These are phyloP conservation scores for Mallateleia sp. DNA, from an alignment of 2,888 invertebrate genomes.

Conservation along the genomic window DNA sequence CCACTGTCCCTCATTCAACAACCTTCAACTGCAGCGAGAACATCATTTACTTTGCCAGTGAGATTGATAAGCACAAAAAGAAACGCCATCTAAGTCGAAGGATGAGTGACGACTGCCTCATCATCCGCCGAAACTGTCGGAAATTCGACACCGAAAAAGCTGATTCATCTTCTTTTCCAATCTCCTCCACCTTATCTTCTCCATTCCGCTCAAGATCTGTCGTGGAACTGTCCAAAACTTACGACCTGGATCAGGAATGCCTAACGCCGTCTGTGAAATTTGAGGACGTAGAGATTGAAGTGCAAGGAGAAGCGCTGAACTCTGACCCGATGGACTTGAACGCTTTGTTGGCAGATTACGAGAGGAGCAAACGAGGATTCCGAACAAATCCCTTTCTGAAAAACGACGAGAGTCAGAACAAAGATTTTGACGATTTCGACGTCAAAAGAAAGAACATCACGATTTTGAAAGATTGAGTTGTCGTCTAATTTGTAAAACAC, in stretches of 20 bases:
- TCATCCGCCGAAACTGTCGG: slow-evolving; percentile 78
- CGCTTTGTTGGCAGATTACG: slow-evolving; percentile 87
- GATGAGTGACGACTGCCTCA: slow-evolving; percentile 84
- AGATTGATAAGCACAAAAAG: slow-evolving; percentile 55
- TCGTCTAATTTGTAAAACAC: slow-evolving; percentile 72
- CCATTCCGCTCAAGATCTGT: slow-evolving; percentile 85
- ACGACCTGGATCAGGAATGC: slow-evolving; percentile 18
- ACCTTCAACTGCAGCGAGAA: slow-evolving; percentile 58
- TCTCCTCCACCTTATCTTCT: slow-evolving; percentile 36
- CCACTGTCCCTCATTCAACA: slow-evolving; percentile 53
- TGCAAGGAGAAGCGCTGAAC: slow-evolving; percentile 12
- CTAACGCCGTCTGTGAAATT: slow-evolving; percentile 26
- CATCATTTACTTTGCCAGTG: slow-evolving; percentile 49
- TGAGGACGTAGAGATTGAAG: slow-evolving; percentile 50
- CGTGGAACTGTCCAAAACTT: slow-evolving; percentile 82
- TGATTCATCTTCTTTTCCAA: slow-evolving; percentile 46
- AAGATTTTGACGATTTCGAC: slow-evolving; percentile 89
- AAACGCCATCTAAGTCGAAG: slow-evolving; percentile 67
- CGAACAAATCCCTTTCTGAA: slow-evolving; percentile 87
- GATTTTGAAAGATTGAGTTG: slow-evolving; percentile 19
- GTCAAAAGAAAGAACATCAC: slow-evolving; percentile 82
- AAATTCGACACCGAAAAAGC: slow-evolving; percentile 53
- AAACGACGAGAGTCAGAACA: slow-evolving; percentile 70
- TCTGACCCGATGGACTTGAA: slow-evolving; percentile 80
- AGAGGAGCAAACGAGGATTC: slow-evolving; percentile 87